Base-by-base conservation (phyloP, 2,113 vertebrate genomes). In the Dascyllus trimaculatus region DNA sequence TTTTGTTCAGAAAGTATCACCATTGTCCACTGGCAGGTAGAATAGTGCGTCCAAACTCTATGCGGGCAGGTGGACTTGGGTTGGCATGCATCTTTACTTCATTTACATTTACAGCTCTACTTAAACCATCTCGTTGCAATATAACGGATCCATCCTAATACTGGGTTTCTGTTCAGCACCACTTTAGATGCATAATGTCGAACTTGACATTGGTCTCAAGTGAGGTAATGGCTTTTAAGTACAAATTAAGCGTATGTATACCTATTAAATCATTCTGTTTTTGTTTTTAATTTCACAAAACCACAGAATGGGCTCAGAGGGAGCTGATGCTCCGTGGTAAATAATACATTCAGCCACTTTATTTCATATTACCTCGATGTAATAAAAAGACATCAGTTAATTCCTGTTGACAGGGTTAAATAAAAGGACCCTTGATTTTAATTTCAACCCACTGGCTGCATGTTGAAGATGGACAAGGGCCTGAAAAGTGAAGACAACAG, bases 111-210 rank as follows among this genome's bases (percentile, higher is more conserved):
- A 22, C 52, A 48, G 38, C 35, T 56, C 26, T 35, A 25, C 1
- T 35, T 54, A 25, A 49, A 56, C 38, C 21, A 63, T 54, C 38
- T 5, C 24, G 26, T 24, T 70, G 26, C 25, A 26, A 32, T 5
- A 65, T 48, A 18, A 35, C 17, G 18, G 14, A 6, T 51, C 29
- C 14, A 40, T 21, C 45, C 29, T 40, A 18, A 18, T 59, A 19
- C 17, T 71, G 69, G 69, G 52, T 14, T 75, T 35, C 11, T 58
- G 43, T 26, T 66, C 18, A 51, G 29, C 40, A 10, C 52, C 35
- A 21, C 22, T 11, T 63, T 11, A 58, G 49, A 52, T 9, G 29
- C 11, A 51, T 18, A 21, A 10, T 51, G 19, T 43, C 58, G 4
- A 46, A 18, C 63, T 13, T 6, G 1, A 58, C 38, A 35, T 53